A percentile compares a stretch with the other conserved stretches of the same genome.
Conservation (phyloP, 2,888 invertebrate species). For the Drosophila setosimentum region DNA sequence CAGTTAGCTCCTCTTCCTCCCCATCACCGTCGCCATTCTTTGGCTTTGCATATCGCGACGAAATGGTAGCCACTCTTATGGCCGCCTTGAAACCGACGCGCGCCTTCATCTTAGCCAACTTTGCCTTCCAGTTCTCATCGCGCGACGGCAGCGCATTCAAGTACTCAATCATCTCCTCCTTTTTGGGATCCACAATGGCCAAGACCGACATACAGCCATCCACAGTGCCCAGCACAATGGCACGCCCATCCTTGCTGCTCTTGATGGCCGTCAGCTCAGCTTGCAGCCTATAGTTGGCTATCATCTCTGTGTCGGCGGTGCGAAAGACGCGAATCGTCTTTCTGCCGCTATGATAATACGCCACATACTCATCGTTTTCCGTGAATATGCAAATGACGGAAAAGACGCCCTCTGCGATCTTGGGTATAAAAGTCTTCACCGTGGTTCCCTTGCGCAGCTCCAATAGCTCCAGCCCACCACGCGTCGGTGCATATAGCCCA, state of each 20-base stretch:
- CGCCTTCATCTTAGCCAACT: constrained; percentile 88
- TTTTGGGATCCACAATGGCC: constrained; percentile 90
- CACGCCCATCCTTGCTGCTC: constrained; percentile 90
- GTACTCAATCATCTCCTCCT: constrained; percentile 88
- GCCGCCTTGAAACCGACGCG: constrained; percentile 89
- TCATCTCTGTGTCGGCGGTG: constrained; percentile 94
- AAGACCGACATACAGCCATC: constrained; percentile 97
- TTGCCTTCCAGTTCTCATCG: constrained; percentile 89
- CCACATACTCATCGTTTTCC: constrained; percentile 96
- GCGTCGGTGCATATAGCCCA: constrained; percentile 95
- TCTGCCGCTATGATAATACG: constrained; percentile 97
- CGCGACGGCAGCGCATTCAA: constrained; percentile 89
- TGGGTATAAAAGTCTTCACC: constrained; percentile 95
- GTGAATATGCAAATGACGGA: constrained; percentile 98
- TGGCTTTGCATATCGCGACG: constrained; percentile 82
- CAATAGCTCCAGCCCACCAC: constrained; percentile 96
- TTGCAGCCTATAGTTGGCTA: constrained; percentile 96
- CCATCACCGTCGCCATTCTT: constrained; percentile 63
- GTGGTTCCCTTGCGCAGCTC: constrained; percentile 96
- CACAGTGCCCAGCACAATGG: constrained; percentile 94
- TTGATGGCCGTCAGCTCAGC: constrained; percentile 95
- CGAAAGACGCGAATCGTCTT: constrained; percentile 97
- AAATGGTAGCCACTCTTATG: constrained; percentile 87
- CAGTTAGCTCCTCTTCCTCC: constrained; percentile 60
- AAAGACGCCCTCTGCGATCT: constrained; percentile 98